Base-by-base conservation (phyloP, 2,888 invertebrate species). In the Drosophila setosimentum region DNA sequence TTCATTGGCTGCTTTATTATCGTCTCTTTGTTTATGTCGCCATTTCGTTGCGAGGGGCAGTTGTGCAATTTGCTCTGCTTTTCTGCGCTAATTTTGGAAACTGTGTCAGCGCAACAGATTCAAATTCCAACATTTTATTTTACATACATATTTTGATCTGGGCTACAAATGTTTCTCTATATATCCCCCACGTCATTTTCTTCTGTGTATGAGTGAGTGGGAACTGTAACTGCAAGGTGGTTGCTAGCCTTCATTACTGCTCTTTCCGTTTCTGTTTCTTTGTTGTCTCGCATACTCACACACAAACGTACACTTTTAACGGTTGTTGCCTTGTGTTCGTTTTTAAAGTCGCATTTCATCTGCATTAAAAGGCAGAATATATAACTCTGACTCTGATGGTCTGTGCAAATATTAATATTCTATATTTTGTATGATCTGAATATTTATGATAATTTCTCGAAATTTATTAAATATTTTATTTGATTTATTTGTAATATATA, bases 1-100 rank as follows among this genome's bases (percentile, higher is more conserved):
- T 89, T 90, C 76, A 75, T 78, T 76, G 64, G 73, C 67, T 80
- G 68, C 67, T 90, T 90, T 82, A 89, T 76, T 82, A 69, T 68
- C 67, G 68, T 33, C 53, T 75, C 76, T 75, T 75, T 90, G 89
- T 90, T 90, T 84, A 82, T 82, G 76, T 89, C 68, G 58, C 68
- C 53, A 48, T 50, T 87, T 69, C 80, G 89, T 51, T 74, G 50
- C 35, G 40, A 35, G 58, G 45, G 49, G 57, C 45, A 54, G 59
- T 86, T 90, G 87, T 89, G 90, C 86, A 74, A 89, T 78, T 55
- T 57, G 50, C 50, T 49, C 29, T 40, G 72, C 45, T 80, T 76
- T 63, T 78, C 58, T 60, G 69, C 21, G 65, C 78, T 78, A 81
- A 82, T 75, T 80, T 82, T 80, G 79, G 79, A 80, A 80, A 78